Evolutionary conservation across 2,797 vertebrate species (phyloP), one percentile per base, ranked within the genome.

Genomic region (Sebastes steindachneri): DNA sequence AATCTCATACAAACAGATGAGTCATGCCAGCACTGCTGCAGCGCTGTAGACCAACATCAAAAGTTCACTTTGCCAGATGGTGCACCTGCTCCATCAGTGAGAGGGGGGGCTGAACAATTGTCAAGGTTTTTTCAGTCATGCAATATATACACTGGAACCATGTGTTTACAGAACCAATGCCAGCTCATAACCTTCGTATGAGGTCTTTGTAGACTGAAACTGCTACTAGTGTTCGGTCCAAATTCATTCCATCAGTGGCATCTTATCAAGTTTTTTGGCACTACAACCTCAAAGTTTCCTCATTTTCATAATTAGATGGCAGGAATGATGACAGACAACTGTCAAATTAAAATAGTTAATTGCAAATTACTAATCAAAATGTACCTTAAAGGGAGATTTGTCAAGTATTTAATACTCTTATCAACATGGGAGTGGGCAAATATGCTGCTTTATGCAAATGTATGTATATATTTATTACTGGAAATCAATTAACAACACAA

Each of bases 41-140:
- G 73, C 25, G 9, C 11, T 70, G 67, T 26, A 69, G 72, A 79
- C 64, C 72, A 48, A 69, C 75, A 59, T 71, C 48, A 63, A 72
- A 75, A 82, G 82, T 86, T 88, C 64, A 77, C 21, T 21, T n/a
- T 77, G 72, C 83, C 90, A 89, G 86, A 93, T 88, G 85, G 80
- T 86, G 91, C 92, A 94, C 93, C 92, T 95, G 94, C 89, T 90
- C 53, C 41, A n/a, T 72, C 62, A 58, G 11, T 23, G 73, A 65
- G 54, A 11, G 65, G 14, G 15, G 15, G 37, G 35, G 21, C 54
- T 58, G 37, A 76, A 69, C 74, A 59, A 76, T 76, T 7, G 57
- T 80, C 69, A 59, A 78, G 70, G 76, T 81, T 85, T 80, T 83
- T 78, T 28, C 5, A 28, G 83, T 75, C 57, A 73, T 77, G 80